A percentile compares a stretch with the other conserved stretches of the same genome.
These are phyloP conservation scores for Penelope pileata DNA, from an alignment of 2,113 vertebrate species.

Conservation along the genomic window DNA sequence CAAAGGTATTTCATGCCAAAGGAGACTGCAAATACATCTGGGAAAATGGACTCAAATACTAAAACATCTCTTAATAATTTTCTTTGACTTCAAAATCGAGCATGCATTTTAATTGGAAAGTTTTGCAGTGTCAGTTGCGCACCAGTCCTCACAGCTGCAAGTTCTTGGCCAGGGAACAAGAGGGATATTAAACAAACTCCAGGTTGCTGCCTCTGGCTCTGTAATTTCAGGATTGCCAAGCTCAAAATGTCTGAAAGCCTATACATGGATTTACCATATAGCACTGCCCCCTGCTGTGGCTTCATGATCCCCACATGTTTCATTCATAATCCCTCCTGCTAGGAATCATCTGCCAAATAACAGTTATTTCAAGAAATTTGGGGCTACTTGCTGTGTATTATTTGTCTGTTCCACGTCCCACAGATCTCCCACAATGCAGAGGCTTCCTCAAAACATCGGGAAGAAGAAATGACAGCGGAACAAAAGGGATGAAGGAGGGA, in stretches of 20 bases:
- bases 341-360: background rate
- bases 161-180: background rate
- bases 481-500: background rate
- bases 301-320: background rate
- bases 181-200: background rate
- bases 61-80: background rate
- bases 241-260: background rate
- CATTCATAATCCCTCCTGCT: background rate
- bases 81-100: background rate
- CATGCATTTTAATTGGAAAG: background rate
- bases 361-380: background rate
- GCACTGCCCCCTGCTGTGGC: slow-evolving; percentile 68
- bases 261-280: slow-evolving; percentile 41
- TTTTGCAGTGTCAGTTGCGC: background rate
- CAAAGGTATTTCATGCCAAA: background rate
- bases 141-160: background rate
- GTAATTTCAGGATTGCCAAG: background rate
- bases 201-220: background rate
- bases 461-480: background rate
- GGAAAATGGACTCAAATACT: background rate
- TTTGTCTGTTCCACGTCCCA: background rate
- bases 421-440: background rate
- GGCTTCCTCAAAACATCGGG: background rate
- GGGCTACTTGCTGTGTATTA: fast-evolving
- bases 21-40: background rate